Evolutionary conservation across 2,113 vertebrate genomes (phyloP).

Genomic region (Nibea coibor): DNA sequence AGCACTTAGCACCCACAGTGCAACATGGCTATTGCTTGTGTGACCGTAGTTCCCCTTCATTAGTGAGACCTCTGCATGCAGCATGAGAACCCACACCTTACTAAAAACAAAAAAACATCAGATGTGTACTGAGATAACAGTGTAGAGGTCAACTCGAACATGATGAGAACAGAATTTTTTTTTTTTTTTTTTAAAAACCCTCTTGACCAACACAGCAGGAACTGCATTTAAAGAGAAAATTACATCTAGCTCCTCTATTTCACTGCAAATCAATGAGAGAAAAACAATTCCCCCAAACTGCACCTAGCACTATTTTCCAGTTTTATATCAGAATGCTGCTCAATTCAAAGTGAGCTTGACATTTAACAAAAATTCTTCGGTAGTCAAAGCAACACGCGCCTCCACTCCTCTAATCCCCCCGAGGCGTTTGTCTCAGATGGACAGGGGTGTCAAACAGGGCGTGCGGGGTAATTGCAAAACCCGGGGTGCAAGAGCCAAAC

Average conservation of each 20-base stretch:
- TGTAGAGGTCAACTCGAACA: not conserved
- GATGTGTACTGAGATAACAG: not conserved
- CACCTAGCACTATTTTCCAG: conserved; percentile 22
- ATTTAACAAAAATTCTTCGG: conserved; percentile 32
- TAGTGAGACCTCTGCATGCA: not conserved
- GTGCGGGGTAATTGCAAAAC: conserved; percentile 62
- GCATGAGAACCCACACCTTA: not conserved
- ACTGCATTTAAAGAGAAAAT: not conserved
- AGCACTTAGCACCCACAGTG: conserved; percentile 11
- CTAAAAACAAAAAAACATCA: not conserved
- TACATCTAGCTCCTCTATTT: conserved; percentile 14
- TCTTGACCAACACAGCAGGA: not conserved
- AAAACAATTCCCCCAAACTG: conserved; percentile 13
- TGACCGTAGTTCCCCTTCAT: conserved; percentile 4
- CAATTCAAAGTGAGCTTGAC: conserved; percentile 31
- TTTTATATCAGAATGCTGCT: conserved; percentile 30
- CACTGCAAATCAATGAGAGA: conserved; percentile 37
- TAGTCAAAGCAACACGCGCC: conserved; percentile 14
- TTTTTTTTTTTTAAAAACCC: too few relatives aligned
- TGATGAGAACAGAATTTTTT: not conserved
- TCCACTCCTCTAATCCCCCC: conserved; percentile 2
- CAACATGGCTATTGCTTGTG: not conserved
- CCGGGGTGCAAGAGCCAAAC: conserved; percentile 29
- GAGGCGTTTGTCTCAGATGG: conserved; percentile 37
- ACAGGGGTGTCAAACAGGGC: conserved; percentile 43